Base-by-base conservation (phyloP, 2,113 vertebrate species). In the Bubalus kerabau region DNA sequence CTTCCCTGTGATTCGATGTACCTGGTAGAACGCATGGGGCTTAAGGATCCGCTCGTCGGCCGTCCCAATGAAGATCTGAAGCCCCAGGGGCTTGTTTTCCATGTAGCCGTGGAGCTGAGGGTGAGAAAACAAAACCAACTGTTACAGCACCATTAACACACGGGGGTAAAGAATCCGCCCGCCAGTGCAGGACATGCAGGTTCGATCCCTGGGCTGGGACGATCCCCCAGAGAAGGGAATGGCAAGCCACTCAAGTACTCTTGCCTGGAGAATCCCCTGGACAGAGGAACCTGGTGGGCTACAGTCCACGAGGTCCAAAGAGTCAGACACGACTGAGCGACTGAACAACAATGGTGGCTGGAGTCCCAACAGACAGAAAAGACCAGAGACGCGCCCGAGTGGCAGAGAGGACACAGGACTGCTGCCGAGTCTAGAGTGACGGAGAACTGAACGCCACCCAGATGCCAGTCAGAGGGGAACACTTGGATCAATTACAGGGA, bases 61-160 rank as follows among this genome's bases (percentile, higher is more conserved):
- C 0, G 99, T 99, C 87, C 99, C 99, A 3, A 99, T 99, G 98
- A 99, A 99, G 98, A 99, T 99, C 99, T 99, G 99, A 80, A 99
- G 99, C 5, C 99, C 99, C 76, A 99, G 99, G 0, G 99, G 99
- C 87, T 99, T 99, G 97, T 99, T 99, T 83, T 99, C 99, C 98
- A 99, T 99, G 98, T 99, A 99, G 91, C 99, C 99, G 0, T 99
- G 99, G 91, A 99, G 99, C 99, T 99, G 98, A 19, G 3, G 46
- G 64, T 43, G 26, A 96, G 85, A 98, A 91, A 97, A 54, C 86
- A 96, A n/a, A 90, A 3, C 74, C 2, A 7, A 2, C 13, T 3
- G 60, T 80, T 14, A 52, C 50, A n/a, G 43, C 36, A 7, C 24
- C 16, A 4, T 14, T 3, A 24, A 8, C 12, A 10, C 0, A 2